Evolutionary conservation across 2,113 vertebrate genomes (phyloP), one percentile per base, ranked within the genome.

Genomic region (Embiotoca jacksoni): DNA sequence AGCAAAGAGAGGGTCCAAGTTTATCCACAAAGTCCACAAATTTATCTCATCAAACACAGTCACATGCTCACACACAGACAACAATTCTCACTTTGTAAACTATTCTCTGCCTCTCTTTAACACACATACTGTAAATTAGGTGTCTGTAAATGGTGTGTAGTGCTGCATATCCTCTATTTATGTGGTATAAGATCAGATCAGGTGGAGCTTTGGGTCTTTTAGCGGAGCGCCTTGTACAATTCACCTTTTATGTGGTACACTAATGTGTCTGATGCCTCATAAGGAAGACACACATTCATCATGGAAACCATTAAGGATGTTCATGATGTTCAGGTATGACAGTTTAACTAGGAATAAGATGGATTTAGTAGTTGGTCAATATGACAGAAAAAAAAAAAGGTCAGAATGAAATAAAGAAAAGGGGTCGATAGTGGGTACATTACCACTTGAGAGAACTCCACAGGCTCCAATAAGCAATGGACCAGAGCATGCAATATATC

Each of bases 401-500:
- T 16, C 0, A n/a, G 47, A 41, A 64, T 82, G 30, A 74, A 54
- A 49, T 30, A 16, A 59, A 3, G 0, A 68, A 68, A 65, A 47
- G 3, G 41, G 23, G 23, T 23, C 23, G 1, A 23, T 23, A 23
- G 23, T 70, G 63, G 31, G 68, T 77, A 84, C 58, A 37, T 92
- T 88, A 89, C 82, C 82, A 89, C 67, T 15, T 3, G 56, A 57
- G 80, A 87, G 59, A 88, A 81, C 71, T 86, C 82, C 80, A 84
- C 67, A 75, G 89, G 78, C 57, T 90, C 85, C 78, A 85, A 76
- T 47, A 85, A 59, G 58, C 66, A 82, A 78, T 71, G 65, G 72
- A 75, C 70, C 75, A 89, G 82, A 59, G 82, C 89, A 88, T 88
- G 84, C 82, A 87, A 39, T 78, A 83, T 72, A 79, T 89, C 80